Conservation (phyloP, 2,797 vertebrate species). For the Sardinella longiceps region DNA sequence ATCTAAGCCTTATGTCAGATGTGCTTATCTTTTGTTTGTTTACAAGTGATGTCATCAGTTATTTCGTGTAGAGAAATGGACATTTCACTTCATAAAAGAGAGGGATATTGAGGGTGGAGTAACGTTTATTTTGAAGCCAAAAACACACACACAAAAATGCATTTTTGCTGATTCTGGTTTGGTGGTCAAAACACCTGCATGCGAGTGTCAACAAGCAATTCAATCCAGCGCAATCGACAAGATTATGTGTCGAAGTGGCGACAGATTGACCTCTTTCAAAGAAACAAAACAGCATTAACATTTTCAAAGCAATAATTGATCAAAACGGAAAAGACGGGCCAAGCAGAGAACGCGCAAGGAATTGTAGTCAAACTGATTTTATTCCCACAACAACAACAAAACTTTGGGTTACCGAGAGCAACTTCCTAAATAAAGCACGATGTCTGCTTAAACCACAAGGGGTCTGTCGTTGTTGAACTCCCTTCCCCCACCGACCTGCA, state of each 20-base stretch:
- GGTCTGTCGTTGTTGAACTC: constrained; percentile 56
- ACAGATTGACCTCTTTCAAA: not conserved
- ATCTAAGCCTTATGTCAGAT: not conserved
- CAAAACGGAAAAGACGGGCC: not conserved
- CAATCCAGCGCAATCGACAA: not conserved
- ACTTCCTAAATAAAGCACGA: constrained; percentile 68
- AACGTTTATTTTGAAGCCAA: not conserved
- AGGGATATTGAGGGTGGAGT: not conserved
- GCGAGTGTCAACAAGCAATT: not conserved
- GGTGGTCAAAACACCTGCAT: not conserved
- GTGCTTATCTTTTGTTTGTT: constrained; percentile 1
- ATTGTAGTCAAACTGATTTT: not conserved
- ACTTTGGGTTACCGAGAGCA: constrained; percentile 71
- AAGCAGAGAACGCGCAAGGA: not conserved
- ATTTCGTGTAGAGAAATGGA: not conserved
- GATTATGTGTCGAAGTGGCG: not conserved
- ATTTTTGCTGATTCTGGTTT: not conserved
- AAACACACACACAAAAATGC: not conserved
- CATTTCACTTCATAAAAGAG: not conserved
- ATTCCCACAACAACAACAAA: constrained; percentile 48
- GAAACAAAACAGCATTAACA: not conserved
- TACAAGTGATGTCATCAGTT: not conserved
- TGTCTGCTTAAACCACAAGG: constrained; percentile 69
- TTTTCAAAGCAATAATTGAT: not conserved
- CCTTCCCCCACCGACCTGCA: constrained; percentile 72